Percentiles rank a stretch among this genome's conserved stretches.
Conservation (phyloP, 2,113 vertebrate species). For the Rhinogobius similis region DNA sequence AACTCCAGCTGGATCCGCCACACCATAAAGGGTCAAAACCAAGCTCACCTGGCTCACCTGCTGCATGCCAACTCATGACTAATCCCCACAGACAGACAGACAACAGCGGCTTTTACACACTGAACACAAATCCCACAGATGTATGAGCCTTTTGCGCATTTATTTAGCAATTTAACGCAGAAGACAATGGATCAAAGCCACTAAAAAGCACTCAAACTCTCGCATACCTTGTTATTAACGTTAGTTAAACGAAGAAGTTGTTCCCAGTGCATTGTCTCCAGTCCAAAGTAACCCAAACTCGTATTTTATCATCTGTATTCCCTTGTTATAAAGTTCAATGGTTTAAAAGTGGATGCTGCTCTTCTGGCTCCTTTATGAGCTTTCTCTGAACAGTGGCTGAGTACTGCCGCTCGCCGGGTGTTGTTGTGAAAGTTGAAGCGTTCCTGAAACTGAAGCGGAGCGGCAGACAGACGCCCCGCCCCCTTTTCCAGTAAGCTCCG, state of each 20-base stretch:
- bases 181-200: not conserved
- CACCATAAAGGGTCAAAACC: conserved; percentile 23
- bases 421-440: conserved; percentile 67
- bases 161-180: not conserved
- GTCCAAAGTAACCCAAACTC: not conserved
- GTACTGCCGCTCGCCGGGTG: conserved; percentile 4
- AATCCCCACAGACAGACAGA: conserved; percentile 38
- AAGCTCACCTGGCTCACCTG: conserved; percentile 29
- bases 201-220: not conserved
- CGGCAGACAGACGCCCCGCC: not conserved
- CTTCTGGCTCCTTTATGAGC: not conserved
- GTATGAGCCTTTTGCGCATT: no score
- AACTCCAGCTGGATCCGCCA: not conserved
- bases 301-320: conserved; percentile 28
- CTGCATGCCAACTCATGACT: conserved; percentile 37
- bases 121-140: conserved; percentile 1
- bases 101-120: conserved; percentile 7
- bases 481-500: not conserved
- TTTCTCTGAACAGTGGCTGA: not conserved
- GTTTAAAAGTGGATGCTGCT: not conserved
- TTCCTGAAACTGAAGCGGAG: conserved; percentile 60
- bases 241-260: conserved; percentile 67
- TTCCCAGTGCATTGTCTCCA: conserved; percentile 78
- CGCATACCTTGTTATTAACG: conserved; percentile 77
- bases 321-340: not conserved